These are phyloP conservation scores for Mus spicilegus DNA, from an alignment of 2,113 vertebrate species.

Conservation along the genomic window DNA sequence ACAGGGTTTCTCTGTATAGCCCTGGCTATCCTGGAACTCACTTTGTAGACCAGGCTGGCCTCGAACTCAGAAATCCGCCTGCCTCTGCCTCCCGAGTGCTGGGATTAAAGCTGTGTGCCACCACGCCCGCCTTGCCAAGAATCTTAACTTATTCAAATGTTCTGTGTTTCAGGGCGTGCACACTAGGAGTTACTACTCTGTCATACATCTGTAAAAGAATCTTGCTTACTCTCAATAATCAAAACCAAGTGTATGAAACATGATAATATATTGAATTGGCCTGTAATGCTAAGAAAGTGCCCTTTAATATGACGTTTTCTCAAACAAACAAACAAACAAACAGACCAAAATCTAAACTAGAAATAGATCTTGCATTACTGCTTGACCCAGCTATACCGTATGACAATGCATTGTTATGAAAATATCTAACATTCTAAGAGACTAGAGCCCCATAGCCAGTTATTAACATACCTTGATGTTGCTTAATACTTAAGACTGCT, in stretches of 20 bases:
- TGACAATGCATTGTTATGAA: neutral
- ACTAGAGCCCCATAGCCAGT: neutral
- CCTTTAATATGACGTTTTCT: neutral
- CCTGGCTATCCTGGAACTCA: no score
- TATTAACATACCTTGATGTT: neutral
- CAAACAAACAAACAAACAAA: neutral
- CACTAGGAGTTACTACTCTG: neutral
- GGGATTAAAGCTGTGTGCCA: no score
- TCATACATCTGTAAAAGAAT: neutral
- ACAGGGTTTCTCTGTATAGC: no score
- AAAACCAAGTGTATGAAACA: neutral
- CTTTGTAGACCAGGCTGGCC: no score
- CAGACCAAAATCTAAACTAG: neutral
- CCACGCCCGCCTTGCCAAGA: no score
- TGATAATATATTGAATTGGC: neutral
- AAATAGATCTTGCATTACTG: neutral
- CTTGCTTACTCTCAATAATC: neutral
- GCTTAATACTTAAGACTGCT: neutral
- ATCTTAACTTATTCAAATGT: neutral
- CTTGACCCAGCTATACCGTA: neutral
- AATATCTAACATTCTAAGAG: neutral
- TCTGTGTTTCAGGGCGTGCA: neutral
- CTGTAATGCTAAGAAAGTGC: neutral
- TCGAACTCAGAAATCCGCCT: no score
- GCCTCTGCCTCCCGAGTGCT: no score